Conservation (phyloP, 2,888 invertebrate species). For the Epinotia nisella region DNA sequence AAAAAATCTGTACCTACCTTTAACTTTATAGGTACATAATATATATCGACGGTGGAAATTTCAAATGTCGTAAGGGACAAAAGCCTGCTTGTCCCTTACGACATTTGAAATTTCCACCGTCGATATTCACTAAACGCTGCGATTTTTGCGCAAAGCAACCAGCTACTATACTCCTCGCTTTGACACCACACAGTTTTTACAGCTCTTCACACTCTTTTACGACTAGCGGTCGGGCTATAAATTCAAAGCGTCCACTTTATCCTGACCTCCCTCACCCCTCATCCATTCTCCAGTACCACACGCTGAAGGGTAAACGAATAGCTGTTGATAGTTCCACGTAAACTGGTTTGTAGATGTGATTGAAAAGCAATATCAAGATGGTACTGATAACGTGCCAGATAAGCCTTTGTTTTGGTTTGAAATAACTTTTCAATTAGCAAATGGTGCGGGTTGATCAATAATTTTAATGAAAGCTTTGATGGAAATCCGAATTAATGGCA, state of each 20-base stretch:
- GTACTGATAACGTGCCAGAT: constrained; percentile 38
- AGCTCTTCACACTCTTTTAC: constrained; percentile 45
- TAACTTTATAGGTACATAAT: too few relatives aligned
- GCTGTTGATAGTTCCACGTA: constrained; percentile 7
- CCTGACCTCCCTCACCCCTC: constrained; percentile 18
- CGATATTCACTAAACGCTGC: neutral
- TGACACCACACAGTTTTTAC: constrained; percentile 43
- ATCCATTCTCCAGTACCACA: neutral
- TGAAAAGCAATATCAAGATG: constrained; percentile 45
- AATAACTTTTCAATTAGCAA: constrained; percentile 39
- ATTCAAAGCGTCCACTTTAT: constrained; percentile 32
- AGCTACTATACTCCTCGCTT: neutral
- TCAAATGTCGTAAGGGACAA: too few relatives aligned
- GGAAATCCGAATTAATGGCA: neutral
- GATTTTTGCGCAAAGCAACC: neutral
- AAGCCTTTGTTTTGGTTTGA: constrained; percentile 33
- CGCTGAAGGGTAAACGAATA: neutral
- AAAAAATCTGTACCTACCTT: too few relatives aligned
- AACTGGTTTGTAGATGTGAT: constrained; percentile 37
- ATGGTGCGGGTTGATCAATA: constrained; percentile 11
- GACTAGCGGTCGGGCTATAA: constrained; percentile 41
- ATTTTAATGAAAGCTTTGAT: constrained; percentile 1
- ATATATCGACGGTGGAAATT: too few relatives aligned
- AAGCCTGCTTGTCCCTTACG: too few relatives aligned
- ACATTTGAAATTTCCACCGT: too few relatives aligned